phyloP scores from a whole-genome alignment of 2,888 invertebrate species.

The Nasonovia ribisnigri region DNA sequence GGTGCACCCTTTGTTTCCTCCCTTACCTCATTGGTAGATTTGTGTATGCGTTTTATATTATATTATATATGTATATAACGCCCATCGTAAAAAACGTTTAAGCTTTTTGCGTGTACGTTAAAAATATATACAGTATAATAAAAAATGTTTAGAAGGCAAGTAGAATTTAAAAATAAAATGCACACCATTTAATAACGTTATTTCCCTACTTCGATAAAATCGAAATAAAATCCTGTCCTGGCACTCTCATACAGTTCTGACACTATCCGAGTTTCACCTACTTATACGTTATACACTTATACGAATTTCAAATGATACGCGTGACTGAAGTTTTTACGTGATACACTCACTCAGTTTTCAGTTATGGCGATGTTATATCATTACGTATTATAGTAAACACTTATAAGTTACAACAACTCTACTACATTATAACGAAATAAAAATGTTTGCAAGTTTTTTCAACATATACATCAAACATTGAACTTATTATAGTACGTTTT shows the following conservation, averaged over 20 bases:
- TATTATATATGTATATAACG: not conserved
- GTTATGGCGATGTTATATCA: not conserved
- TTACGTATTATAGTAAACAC: not conserved
- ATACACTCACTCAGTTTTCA: not conserved
- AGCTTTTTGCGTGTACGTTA: not conserved
- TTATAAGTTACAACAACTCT: not conserved
- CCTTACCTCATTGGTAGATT: slow-evolving; percentile 6
- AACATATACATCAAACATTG: not conserved
- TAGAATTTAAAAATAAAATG: slow-evolving; percentile 1
- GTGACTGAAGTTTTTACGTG: not conserved
- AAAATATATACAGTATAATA: slow-evolving; percentile 15
- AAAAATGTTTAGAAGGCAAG: slow-evolving; percentile 5
- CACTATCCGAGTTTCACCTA: not conserved
- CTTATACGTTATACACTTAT: not conserved
- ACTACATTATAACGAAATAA: not conserved
- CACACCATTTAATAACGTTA: not conserved
- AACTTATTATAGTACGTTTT: not conserved
- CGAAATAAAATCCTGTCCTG: slow-evolving; percentile 32
- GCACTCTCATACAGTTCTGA: not conserved
- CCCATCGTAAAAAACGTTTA: slow-evolving; percentile 40
- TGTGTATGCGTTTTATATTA: slow-evolving; percentile 22
- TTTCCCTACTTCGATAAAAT: slow-evolving; percentile 35
- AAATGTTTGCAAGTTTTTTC: not conserved
- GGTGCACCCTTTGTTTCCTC: slow-evolving; percentile 46
- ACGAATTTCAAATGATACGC: not conserved